Conservation (phyloP, 2,797 vertebrate genomes). For the Philypnodon macrostomus region DNA sequence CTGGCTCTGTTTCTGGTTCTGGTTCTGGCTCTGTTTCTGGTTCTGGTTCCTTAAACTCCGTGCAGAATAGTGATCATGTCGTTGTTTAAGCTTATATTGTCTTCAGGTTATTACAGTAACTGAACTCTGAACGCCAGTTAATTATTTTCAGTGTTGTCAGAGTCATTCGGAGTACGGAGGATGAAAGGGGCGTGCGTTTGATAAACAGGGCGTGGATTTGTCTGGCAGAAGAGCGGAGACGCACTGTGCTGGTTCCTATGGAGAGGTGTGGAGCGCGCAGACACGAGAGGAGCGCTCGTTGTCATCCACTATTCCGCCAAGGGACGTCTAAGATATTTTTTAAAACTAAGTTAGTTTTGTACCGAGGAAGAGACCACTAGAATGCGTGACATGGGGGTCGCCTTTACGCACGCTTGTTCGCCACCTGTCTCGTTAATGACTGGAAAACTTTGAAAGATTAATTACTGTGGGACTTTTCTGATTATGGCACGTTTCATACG, state of each 20-base stretch:
- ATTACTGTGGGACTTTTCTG: slow-evolving; percentile 15
- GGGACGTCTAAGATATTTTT: not conserved
- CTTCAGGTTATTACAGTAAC: no score
- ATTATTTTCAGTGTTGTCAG: slow-evolving; percentile 30
- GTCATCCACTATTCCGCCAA: slow-evolving; percentile 1
- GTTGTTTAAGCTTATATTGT: no score
- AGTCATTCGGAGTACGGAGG: slow-evolving; percentile 24
- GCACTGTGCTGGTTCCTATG: slow-evolving; percentile 33
- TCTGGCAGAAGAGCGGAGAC: slow-evolving; percentile 30
- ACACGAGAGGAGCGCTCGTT: slow-evolving; percentile 12
- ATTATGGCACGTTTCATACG: slow-evolving; percentile 67
- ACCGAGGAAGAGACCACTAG: not conserved
- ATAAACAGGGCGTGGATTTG: slow-evolving; percentile 69
- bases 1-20: no score
- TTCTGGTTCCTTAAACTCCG: no score
- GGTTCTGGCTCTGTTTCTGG: no score
- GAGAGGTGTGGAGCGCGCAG: slow-evolving; percentile 45
- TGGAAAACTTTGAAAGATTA: slow-evolving; percentile 8
- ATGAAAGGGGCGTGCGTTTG: slow-evolving; percentile 57
- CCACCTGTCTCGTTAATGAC: slow-evolving; percentile 21
- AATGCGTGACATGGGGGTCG: slow-evolving; percentile 28
- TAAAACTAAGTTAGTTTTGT: not conserved
- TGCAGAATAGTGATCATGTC: no score
- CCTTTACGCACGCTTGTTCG: slow-evolving; percentile 35
- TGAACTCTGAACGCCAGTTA: slow-evolving; percentile 1